Conservation (phyloP, 1,140 invertebrate species). For the Cotesia chilonis region DNA sequence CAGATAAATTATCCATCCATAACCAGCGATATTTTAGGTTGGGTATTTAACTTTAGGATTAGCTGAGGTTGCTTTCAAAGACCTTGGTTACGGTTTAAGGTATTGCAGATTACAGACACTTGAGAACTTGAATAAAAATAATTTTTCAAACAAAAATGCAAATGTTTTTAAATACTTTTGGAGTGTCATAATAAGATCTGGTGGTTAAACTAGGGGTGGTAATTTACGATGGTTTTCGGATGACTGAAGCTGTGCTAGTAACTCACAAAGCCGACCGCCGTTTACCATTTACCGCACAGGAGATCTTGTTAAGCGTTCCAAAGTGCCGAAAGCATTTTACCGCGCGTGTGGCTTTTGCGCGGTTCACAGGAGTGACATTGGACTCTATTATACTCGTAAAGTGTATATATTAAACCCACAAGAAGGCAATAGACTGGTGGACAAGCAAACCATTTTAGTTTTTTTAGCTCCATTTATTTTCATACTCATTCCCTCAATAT, state of each 20-base stretch:
- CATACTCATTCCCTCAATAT: too few relatives aligned
- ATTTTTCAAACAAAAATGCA: too few relatives aligned
- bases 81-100: too few relatives aligned
- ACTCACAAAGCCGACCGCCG: constrained; percentile 26
- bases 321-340: constrained; percentile 19
- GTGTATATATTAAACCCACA: not conserved
- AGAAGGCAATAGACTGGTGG: not conserved
- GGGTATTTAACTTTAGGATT: not conserved
- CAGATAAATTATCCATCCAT: not conserved
- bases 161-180: too few relatives aligned
- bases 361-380: constrained; percentile 11
- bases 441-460: not conserved
- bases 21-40: not conserved
- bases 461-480: too few relatives aligned
- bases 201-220: constrained; percentile 5
- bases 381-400: constrained; percentile 12
- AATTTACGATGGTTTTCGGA: constrained; percentile 20
- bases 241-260: constrained; percentile 15
- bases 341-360: constrained; percentile 22
- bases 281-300: constrained; percentile 25
- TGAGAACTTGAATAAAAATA: too few relatives aligned
- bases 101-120: too few relatives aligned
- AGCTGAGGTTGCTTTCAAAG: not conserved
- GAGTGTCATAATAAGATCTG: not conserved
- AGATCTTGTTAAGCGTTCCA: constrained; percentile 24